Base-by-base conservation (phyloP, 1,140 invertebrate species). In the Phocides pigmalion region DNA sequence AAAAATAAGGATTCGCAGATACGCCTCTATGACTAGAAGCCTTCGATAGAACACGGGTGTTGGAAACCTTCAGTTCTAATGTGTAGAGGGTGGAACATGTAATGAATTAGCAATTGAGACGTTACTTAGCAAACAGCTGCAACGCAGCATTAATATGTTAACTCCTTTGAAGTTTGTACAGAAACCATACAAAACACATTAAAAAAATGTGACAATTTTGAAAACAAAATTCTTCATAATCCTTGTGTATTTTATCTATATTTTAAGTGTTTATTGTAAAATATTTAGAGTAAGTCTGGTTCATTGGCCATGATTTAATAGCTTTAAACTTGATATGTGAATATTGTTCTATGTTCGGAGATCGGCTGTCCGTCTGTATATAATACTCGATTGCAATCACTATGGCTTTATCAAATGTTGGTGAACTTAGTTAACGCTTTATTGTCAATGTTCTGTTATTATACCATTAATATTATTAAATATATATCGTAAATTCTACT, bases 401-500 rank as follows among this genome's bases (percentile, higher is more conserved):
- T 81, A 76, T 74, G 76, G 78, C 84, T 88, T 85, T 87, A 88
- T 82, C 41, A 69, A 83, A 85, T 87, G 88, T 90, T 90, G 83
- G 78, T 84, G 65, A 85, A 81, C 71, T 82, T 76, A 81, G 80
- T 89, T 88, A 88, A 71, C 72, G 85, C 88, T 89, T 90, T 81
- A 86, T 81, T 86, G 79, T 87, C 84, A 77, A 89, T 88, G 88
- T 90, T 90, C 80, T 90, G 88, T 90, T 90, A 90, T 84, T 69
- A 71, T 82, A 89, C 74, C 75, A 87, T 84, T 84, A 82, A 81
- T 87, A 88, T 82, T 89, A 85, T 79, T 79, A 87, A 87, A 88
- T 88, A 89, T 90, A 83, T 90, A 90, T 90, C 86, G 75, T 82
- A 89, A 90, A 89, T 88, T 89, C 77, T 89, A 89, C 84, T 83